These are phyloP conservation scores for Dolichomitus sp. DNA, from an alignment of 2,888 invertebrate species.

Conservation along the genomic window DNA sequence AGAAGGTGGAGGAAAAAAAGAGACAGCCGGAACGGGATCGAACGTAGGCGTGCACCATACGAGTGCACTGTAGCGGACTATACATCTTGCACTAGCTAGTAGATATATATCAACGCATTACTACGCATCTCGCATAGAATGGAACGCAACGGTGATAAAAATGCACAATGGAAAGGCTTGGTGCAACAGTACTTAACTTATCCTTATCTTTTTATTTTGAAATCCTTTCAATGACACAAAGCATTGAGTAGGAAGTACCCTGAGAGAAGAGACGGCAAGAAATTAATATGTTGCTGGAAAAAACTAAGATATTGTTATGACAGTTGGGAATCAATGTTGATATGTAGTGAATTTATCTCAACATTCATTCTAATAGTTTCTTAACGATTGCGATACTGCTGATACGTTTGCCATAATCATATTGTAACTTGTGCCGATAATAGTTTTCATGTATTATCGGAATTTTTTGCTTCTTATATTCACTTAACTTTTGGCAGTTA, in stretches of 20 bases:
- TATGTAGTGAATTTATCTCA: too few species aligned
- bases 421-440: too few species aligned
- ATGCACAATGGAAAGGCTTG: not conserved
- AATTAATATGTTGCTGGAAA: too few species aligned
- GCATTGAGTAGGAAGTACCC: not conserved
- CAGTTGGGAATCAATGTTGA: too few species aligned
- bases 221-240: not conserved
- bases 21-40: constrained; percentile 43
- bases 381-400: too few species aligned
- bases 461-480: too few species aligned
- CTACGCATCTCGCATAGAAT: constrained; percentile 1
- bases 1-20: constrained; percentile 13
- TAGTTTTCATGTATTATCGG: too few species aligned
- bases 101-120: constrained; percentile 26
- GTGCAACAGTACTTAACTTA: not conserved
- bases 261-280: too few species aligned
- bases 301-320: too few species aligned
- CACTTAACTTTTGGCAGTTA: too few species aligned
- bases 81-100: not conserved
- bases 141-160: not conserved
- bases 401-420: too few species aligned
- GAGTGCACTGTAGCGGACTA: not conserved
- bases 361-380: too few species aligned
- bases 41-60: constrained; percentile 35
- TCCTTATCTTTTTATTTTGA: not conserved